Evolutionary conservation across 2,888 invertebrate genomes (phyloP), one percentile per base, ranked within the genome.

Genomic region (Marasmarcha lunaedactyla): DNA sequence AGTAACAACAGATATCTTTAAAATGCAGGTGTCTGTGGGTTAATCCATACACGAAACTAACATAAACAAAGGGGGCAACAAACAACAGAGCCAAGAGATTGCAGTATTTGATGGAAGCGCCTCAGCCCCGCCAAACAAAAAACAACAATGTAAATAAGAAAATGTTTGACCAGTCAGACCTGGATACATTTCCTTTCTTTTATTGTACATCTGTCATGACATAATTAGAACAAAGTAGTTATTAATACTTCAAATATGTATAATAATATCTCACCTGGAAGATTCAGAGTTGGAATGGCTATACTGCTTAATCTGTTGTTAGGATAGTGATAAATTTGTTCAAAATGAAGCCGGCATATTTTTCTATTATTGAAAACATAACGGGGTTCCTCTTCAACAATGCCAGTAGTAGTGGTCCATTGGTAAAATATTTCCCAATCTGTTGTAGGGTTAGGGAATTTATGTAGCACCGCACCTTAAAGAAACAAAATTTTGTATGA

Each of bases 371-470:
- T 20, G 36, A 36, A 36, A 3, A 36, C 20, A 20, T 36, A 15
- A 15, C 20, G 15, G n/a, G 15, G n/a, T 15, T 36, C 36, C 13
- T 36, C 36, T 20, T 20, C 36, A 20, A 36, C 36, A 15, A 36
- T 15, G 20, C 36, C 36, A 36, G 36, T 20, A 36, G 15, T 36
- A 7, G 14, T n/a, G 20, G 20, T 20, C 36, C 36, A 36, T 36
- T 15, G 15, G n/a, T 20, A 20, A 36, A 36, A 36, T 13, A n/a
- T 15, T 15, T 15, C 15, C 15, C 14, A 15, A 36, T 36, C 11
- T 7, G 15, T 20, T 20, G 36, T 15, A 10, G 36, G 36, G 36
- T 20, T 36, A 11, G 36, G 36, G 13, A 36, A 36, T 5, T 10
- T 20, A 36, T 36, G 36, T 20, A 36, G 25, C 7, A 20, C 20